phyloP scores from a whole-genome alignment of 2,113 vertebrate species.

The Rhinopomastus cyanomelas region DNA sequence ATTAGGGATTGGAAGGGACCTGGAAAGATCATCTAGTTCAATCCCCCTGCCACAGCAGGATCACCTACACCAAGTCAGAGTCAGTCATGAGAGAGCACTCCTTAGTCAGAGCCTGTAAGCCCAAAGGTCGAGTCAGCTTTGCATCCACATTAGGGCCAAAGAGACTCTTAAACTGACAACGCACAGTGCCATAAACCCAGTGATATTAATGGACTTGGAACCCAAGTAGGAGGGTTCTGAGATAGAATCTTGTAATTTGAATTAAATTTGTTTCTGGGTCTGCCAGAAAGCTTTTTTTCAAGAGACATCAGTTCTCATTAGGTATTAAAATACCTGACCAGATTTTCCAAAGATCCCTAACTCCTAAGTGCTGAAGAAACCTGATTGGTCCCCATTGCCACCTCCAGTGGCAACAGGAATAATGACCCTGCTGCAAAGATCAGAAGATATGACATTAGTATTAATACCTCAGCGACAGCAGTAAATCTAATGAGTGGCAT shows the following conservation, averaged over 20 bases:
- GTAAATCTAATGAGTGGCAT: not conserved
- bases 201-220: not conserved
- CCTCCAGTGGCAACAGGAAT: not conserved
- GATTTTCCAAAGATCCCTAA: not conserved
- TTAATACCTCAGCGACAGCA: not conserved
- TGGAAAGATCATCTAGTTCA: no score
- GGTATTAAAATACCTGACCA: not conserved
- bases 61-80: no score
- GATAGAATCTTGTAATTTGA: not conserved
- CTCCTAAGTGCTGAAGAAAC: not conserved
- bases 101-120: no score
- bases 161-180: not conserved
- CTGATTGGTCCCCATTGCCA: not conserved
- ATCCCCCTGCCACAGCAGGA: no score
- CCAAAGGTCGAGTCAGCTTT: not conserved
- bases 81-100: no score
- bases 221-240: not conserved
- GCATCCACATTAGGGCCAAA: not conserved
- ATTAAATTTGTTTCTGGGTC: not conserved
- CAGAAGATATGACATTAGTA: not conserved
- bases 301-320: not conserved
- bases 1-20: no score
- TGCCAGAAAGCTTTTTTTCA: not conserved
- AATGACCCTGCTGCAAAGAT: not conserved
- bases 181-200: not conserved